Conservation (phyloP, 2,888 invertebrate species). For the Pheosia tremula region DNA sequence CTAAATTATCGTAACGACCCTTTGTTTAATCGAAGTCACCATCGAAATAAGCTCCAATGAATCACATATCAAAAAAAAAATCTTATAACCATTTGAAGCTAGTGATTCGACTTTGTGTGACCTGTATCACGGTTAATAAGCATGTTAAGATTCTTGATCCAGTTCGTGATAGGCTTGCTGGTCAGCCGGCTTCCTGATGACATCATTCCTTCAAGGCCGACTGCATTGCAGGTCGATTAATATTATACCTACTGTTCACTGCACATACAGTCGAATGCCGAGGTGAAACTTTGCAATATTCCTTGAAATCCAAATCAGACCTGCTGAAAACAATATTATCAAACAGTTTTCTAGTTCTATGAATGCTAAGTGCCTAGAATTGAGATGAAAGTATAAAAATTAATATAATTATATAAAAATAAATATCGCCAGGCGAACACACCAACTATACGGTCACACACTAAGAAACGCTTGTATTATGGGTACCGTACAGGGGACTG, state of each 20-base stretch:
- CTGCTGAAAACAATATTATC: too few relatives aligned
- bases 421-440: too few relatives aligned
- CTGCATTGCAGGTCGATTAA: conserved; percentile 49
- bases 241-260: conserved; percentile 24
- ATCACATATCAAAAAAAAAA: neutral
- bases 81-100: neutral
- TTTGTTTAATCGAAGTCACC: neutral
- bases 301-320: too few relatives aligned
- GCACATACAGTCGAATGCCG: conserved; percentile 29
- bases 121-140: neutral
- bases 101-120: neutral
- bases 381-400: too few relatives aligned
- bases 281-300: conserved; percentile 16
- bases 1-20: neutral
- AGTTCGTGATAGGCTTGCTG: conserved; percentile 52
- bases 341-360: too few relatives aligned
- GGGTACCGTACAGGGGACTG: too few relatives aligned
- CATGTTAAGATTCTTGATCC: conserved; percentile 22
- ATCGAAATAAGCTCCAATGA: neutral
- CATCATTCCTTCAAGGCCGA: conserved; percentile 53
- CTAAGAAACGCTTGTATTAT: too few relatives aligned
- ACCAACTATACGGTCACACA: too few relatives aligned
- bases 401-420: too few relatives aligned
- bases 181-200: conserved; percentile 61
- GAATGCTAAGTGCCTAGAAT: too few relatives aligned